Base-by-base conservation (phyloP, 2,888 invertebrate species). In the Eupithecia subfuscata region DNA sequence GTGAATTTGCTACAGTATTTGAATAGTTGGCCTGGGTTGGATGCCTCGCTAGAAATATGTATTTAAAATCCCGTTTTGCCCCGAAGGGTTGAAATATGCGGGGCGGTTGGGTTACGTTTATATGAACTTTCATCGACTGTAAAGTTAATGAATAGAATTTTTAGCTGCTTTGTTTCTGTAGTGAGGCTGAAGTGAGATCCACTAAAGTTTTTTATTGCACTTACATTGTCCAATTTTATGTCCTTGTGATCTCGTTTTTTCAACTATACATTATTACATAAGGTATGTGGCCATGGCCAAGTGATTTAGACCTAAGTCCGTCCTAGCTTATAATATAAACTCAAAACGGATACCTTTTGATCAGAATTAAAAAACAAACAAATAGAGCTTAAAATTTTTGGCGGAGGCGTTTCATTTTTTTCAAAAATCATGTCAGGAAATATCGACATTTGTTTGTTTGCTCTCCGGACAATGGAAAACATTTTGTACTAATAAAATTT, bases 1-100 rank as follows among this genome's bases (percentile, higher is more conserved):
- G 52, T 64, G 69, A 69, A 74, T 70, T 74, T 78, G 56, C 81
- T 81, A 71, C 74, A 83, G 87, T 87, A 87, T 89, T 87, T 86
- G 89, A 88, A 90, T 89, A 89, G 89, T 89, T 88, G 82, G 82
- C 83, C 81, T 84, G 83, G 79, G 83, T 87, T 88, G 82, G 18
- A 40, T 37, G 37, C 37, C 81, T 87, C 81, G 75, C 82, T 84
- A 83, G 86, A 88, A 90, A 89, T 90, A 89, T 90, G 89, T 90
- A 88, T 90, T 80, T 78, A 65, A 75, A 79, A 78, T 78, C 65
- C 70, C 76, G n/a, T 71, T 73, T 71, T 70, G 18, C 71, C 71
- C 76, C 70, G 71, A 72, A 71, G 76, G 75, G 71, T 73, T 69
- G 60, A 72, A 56, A 52, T 60, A 67, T 64, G 84, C 63, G 69